These are phyloP conservation scores for Hydrotaea cyrtoneurina DNA, from an alignment of 2,888 invertebrate species.

Conservation along the genomic window DNA sequence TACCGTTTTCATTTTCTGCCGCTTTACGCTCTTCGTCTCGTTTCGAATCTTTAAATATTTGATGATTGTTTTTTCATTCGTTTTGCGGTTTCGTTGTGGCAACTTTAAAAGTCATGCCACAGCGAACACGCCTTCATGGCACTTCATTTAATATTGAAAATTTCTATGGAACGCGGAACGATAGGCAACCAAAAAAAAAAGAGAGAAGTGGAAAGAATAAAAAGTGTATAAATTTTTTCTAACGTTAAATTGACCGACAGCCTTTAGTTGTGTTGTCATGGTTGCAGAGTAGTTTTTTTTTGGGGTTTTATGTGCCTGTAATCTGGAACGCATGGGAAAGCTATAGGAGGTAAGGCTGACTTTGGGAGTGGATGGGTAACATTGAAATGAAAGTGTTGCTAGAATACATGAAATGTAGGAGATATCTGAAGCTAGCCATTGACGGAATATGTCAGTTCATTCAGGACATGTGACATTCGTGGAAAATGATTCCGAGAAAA, in stretches of 20 bases:
- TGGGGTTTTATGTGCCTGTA: not conserved
- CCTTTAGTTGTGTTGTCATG: constrained; percentile 49
- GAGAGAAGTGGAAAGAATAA: not conserved
- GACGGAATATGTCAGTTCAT: no score
- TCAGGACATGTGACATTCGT: no score
- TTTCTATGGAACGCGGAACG: constrained; percentile 34
- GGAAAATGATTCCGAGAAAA: no score
- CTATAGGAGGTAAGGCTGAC: not conserved
- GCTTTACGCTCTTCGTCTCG: not conserved
- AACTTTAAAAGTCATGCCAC: not conserved
- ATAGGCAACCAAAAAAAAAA: not conserved
- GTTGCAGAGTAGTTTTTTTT: constrained; percentile 22
- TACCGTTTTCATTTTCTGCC: constrained; percentile 54
- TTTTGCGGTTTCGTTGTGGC: not conserved
- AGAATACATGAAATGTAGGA: no score
- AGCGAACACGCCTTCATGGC: constrained; percentile 61
- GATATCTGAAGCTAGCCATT: no score
- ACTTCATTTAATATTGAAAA: constrained; percentile 56
- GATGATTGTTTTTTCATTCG: not conserved
- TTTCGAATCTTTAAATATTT: not conserved
- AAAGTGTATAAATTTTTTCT: constrained; percentile 49
- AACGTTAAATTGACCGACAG: constrained; percentile 63
- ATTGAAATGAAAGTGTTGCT: not conserved
- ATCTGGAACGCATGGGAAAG: not conserved
- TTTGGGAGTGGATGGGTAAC: not conserved